Evolutionary conservation across 2,113 vertebrate species (phyloP).

Genomic region (Megaceryle maxima): DNA sequence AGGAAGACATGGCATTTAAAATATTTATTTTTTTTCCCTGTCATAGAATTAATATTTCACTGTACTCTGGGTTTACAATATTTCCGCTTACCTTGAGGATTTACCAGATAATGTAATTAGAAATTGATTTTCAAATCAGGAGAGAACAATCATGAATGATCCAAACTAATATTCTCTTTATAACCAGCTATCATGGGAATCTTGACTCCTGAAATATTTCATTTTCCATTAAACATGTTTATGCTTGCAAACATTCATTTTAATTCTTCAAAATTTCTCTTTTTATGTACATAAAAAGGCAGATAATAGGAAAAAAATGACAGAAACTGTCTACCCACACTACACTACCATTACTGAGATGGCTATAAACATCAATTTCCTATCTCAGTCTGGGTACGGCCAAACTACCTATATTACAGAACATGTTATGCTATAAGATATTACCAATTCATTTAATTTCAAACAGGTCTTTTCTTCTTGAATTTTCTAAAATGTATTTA

Average conservation of each 20-base stretch:
- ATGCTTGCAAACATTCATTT: neutral
- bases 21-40: neutral
- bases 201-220: slow-evolving; percentile 3
- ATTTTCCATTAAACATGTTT: neutral
- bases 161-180: neutral
- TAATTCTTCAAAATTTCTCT: neutral
- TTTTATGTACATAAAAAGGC: slow-evolving; percentile 9
- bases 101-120: neutral
- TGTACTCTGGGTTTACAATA: neutral
- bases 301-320: slow-evolving; percentile 6
- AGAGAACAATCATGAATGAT: neutral
- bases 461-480: neutral
- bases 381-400: neutral
- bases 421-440: neutral
- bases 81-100: neutral
- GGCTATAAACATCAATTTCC: neutral
- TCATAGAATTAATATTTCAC: neutral
- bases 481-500: neutral
- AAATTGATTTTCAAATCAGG: neutral
- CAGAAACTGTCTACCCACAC: neutral
- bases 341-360: neutral
- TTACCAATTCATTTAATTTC: neutral
- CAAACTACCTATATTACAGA: neutral
- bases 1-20: neutral
- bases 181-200: neutral